Conservation (phyloP, 2,888 invertebrate genomes). For the Microctonus brassicae region DNA sequence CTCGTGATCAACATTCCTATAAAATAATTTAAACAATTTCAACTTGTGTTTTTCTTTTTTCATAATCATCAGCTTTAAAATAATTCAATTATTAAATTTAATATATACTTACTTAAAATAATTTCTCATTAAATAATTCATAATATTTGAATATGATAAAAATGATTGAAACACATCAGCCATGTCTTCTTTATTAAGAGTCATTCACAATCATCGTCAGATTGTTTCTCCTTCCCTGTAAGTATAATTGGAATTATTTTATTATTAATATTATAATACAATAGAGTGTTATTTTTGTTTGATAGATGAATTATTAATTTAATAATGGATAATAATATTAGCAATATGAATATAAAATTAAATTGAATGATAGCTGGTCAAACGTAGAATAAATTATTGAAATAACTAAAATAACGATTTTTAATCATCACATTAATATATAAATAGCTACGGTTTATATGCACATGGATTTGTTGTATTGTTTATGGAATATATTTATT, state of each 20-base stretch:
- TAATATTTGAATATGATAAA: not conserved
- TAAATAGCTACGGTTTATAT: constrained; percentile 40
- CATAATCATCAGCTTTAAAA: too few relatives aligned
- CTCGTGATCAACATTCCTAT: constrained; percentile 42
- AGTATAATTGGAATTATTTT: constrained; percentile 6
- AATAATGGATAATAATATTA: too few relatives aligned
- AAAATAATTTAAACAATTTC: too few relatives aligned
- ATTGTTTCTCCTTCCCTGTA: not conserved
- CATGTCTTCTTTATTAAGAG: too few relatives aligned
- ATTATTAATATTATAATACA: not conserved
- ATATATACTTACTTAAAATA: not conserved
- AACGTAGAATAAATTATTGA: constrained; percentile 38
- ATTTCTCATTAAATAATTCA: not conserved
- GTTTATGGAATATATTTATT: constrained; percentile 33
- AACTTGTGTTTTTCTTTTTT: too few relatives aligned
- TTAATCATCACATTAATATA: constrained; percentile 54
- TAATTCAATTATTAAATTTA: not conserved
- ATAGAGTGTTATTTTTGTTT: not conserved
- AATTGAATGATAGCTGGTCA: not conserved
- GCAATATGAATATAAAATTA: constrained; percentile 10
- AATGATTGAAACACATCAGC: too few relatives aligned
- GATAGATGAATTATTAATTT: not conserved
- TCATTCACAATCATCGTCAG: too few relatives aligned
- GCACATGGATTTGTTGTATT: constrained; percentile 57
- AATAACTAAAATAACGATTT: constrained; percentile 64